Evolutionary conservation across 2,888 invertebrate genomes (phyloP), one percentile per base, ranked within the genome.

Genomic region (Anagyrus pseudococci): DNA sequence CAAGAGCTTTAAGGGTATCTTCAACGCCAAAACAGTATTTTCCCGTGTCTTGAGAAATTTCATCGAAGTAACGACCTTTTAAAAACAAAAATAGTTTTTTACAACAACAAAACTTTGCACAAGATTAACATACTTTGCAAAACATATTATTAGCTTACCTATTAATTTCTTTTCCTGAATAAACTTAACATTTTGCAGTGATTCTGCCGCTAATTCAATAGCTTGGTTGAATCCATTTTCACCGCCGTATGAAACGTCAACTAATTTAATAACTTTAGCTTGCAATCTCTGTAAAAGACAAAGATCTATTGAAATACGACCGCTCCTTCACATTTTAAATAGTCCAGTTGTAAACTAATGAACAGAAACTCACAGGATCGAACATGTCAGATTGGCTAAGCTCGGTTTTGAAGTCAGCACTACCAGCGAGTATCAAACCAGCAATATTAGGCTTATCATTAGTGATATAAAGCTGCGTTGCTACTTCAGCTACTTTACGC

Each of bases 201-300:
- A 95, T 85, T 99, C 99, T 0, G 98, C 96, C 0, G 99, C 96
- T 75, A 99, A 84, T 85, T 99, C 99, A 74, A 99, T 99, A 68
- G 99, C 99, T 82, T 99, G 99, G 84, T 99, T 99, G 85, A 99
- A 99, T 58, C 99, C 99, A 81, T 99, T 99, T 84, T 99, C 99
- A 10, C 99, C 99, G 41, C 99, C 99, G 81, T 99, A 99, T 0
- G 98, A 98, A 55, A 99, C 97, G 82, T 99, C 99, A 68, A 99
- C 99, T 71, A 99, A 84, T 84, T 99, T 99, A 74, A 99, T 95
- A 71, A 99, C 91, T 87, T 98, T 99, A 40, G 92, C 90, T 94
- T 98, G 98, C 76, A 98, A 86, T 83, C 98, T 89, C 96, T 97
- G 83, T 15, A 67, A 15, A 52, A 25, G 8, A 17, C n/a, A 44